A percentile compares a stretch with the other conserved stretches of the same genome.
phyloP scores from a whole-genome alignment of 2,888 invertebrate species.

The Yponomeuta evonymella region DNA sequence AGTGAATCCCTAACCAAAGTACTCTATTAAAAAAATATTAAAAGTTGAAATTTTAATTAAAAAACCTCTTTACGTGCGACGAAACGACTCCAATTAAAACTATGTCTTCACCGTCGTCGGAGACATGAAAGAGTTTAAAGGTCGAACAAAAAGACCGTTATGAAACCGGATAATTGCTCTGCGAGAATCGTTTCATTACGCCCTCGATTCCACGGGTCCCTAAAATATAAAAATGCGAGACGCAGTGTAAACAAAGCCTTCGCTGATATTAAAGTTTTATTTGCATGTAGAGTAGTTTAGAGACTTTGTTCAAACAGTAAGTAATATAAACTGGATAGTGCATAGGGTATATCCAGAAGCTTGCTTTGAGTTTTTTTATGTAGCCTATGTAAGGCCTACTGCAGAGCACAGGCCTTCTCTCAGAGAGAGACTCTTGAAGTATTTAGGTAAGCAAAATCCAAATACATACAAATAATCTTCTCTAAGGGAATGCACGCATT shows the following conservation, averaged over 20 bases:
- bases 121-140: conserved; percentile 57
- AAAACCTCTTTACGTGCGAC: conserved; percentile 56
- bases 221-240: not conserved
- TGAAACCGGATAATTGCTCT: conserved; percentile 46
- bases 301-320: too few species aligned
- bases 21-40: conserved; percentile 50
- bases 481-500: too few species aligned
- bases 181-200: conserved; percentile 46
- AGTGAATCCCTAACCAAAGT: conserved; percentile 20
- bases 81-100: conserved; percentile 70
- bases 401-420: too few species aligned
- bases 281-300: not conserved
- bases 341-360: too few species aligned
- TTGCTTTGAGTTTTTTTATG: too few species aligned
- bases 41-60: conserved; percentile 66
- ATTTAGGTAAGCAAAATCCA: too few species aligned
- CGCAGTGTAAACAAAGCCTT: not conserved
- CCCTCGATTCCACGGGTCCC: conserved; percentile 15
- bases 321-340: too few species aligned
- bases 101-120: conserved; percentile 56
- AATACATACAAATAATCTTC: too few species aligned
- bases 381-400: too few species aligned
- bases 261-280: not conserved
- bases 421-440: too few species aligned
- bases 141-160: conserved; percentile 44